Conservation (phyloP, 1,140 invertebrate species). For the Ganaspis sp. region DNA sequence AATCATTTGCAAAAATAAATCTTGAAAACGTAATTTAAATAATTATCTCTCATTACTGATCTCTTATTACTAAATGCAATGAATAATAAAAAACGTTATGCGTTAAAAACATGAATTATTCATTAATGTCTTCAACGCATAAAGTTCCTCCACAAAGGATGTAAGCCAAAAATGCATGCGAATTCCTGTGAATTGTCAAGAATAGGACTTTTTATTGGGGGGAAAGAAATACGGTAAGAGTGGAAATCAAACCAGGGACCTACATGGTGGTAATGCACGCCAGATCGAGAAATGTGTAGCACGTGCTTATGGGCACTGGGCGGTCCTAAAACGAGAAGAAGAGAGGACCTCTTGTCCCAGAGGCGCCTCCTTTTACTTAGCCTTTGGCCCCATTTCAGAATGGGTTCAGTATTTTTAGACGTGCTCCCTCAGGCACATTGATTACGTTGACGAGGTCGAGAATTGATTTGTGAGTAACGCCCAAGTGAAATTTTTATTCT, state of each 20-base stretch:
- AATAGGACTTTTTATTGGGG: background rate
- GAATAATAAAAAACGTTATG: too few species aligned
- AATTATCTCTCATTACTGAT: too few species aligned
- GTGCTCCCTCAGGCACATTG: slow-evolving; percentile 8
- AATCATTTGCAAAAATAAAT: too few species aligned
- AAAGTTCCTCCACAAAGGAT: too few species aligned
- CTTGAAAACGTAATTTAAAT: too few species aligned
- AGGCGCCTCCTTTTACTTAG: slow-evolving; percentile 12
- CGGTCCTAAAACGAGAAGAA: background rate
- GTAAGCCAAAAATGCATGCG: too few species aligned
- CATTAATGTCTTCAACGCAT: too few species aligned
- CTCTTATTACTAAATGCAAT: too few species aligned
- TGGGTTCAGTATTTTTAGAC: slow-evolving; percentile 27
- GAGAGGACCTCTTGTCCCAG: slow-evolving; percentile 14
- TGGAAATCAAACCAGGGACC: background rate
- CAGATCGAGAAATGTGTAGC: slow-evolving; percentile 19
- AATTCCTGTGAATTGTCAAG: too few species aligned
- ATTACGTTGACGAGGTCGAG: slow-evolving; percentile 26
- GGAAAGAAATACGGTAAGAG: background rate
- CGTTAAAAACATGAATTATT: too few species aligned
- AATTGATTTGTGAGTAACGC: slow-evolving; percentile 28
- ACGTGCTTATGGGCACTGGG: slow-evolving; percentile 19
- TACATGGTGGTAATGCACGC: slow-evolving; percentile 10
- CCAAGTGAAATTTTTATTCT: slow-evolving; percentile 19
- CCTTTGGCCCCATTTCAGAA: slow-evolving; percentile 22